A percentile compares a stretch with the other conserved stretches of the same genome.
These are phyloP conservation scores for Nomada fabriciana DNA, from an alignment of 2,888 invertebrate genomes.

Conservation along the genomic window DNA sequence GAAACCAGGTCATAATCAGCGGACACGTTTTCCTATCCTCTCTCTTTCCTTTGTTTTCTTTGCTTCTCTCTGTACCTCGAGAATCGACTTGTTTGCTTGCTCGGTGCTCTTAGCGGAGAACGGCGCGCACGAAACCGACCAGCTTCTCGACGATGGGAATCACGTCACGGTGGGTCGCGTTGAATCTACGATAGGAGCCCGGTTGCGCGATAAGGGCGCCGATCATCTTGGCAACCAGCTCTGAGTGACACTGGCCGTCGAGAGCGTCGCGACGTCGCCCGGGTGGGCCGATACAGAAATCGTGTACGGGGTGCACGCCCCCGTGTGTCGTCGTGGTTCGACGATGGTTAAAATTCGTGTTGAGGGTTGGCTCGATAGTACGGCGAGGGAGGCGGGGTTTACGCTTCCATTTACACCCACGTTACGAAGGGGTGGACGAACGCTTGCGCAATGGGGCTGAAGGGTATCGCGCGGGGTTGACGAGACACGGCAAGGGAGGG, in stretches of 20 bases:
- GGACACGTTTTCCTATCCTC: neutral
- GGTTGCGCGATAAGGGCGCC: constrained; percentile 66
- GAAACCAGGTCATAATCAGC: constrained; percentile 63
- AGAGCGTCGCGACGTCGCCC: constrained; percentile 30
- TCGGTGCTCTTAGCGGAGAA: neutral
- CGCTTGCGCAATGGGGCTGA: constrained; percentile 58
- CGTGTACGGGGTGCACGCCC: constrained; percentile 35
- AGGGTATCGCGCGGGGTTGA: neutral
- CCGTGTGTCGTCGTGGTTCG: neutral
- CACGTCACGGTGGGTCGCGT: constrained; percentile 31
- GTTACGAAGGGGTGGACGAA: constrained; percentile 52
- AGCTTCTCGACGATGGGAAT: neutral
- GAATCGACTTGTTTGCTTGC: too few species aligned
- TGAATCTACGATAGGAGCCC: constrained; percentile 38
- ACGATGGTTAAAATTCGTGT: constrained; percentile 16
- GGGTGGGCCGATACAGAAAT: constrained; percentile 26
- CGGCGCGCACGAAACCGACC: neutral
- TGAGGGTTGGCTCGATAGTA: constrained; percentile 56
- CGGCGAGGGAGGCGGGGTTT: constrained; percentile 51
- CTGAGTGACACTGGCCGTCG: constrained; percentile 76
- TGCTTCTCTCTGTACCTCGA: too few species aligned
- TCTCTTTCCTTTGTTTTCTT: too few species aligned
- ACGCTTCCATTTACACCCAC: constrained; percentile 56
- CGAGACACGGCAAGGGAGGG: neutral
- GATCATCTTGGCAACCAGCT: constrained; percentile 80